phyloP scores from a whole-genome alignment of 2,797 vertebrate genomes.

The Eulemur rubriventer region DNA sequence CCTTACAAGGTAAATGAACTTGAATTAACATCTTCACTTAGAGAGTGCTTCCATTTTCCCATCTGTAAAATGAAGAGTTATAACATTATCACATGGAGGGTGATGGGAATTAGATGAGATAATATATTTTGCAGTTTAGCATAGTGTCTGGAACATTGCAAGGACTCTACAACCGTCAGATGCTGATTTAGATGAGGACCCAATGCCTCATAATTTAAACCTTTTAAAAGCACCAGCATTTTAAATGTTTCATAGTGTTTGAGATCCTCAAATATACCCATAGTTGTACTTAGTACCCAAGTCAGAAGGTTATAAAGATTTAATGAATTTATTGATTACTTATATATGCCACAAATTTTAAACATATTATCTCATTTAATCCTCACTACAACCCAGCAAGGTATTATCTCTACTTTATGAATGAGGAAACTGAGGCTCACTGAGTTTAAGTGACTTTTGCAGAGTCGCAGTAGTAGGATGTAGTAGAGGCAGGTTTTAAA shows the following conservation, averaged over 20 bases:
- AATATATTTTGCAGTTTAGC: neutral
- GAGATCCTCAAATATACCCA: neutral
- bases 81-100: neutral
- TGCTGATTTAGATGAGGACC: neutral
- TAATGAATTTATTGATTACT: neutral
- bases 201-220: neutral
- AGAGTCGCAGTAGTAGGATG: neutral
- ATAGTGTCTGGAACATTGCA: neutral
- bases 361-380: neutral
- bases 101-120: neutral
- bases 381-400: neutral
- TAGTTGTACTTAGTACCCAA: neutral
- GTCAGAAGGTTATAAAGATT: neutral
- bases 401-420: neutral
- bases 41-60: neutral
- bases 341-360: neutral
- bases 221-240: neutral
- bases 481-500: neutral
- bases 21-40: neutral
- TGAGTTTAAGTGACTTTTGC: neutral
- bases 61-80: neutral
- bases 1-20: neutral
- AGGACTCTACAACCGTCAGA: neutral
- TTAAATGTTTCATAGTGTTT: neutral
- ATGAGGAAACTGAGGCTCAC: neutral